phyloP scores from a whole-genome alignment of 2,888 invertebrate genomes.

The Epinotia bilunana region DNA sequence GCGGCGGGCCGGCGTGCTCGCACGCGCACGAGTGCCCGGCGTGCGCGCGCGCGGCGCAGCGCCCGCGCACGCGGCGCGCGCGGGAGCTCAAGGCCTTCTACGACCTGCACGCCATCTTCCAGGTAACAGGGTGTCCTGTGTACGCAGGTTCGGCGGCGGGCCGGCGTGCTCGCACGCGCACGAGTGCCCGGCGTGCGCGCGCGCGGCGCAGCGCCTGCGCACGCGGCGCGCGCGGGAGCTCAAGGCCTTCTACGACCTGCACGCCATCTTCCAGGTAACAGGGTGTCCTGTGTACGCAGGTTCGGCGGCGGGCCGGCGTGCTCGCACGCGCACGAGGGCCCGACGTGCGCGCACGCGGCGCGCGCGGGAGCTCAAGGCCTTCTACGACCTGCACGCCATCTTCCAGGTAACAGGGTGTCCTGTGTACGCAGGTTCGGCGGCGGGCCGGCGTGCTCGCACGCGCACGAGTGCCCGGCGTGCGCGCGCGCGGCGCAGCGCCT shows the following conservation, averaged over 20 bases:
- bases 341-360: constrained; percentile 88
- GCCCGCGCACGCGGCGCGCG: constrained; percentile 88
- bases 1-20: constrained; percentile 94
- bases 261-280: no score
- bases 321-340: constrained; percentile 91
- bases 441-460: constrained; percentile 92
- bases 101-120: constrained; percentile 87
- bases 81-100: constrained; percentile 89
- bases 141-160: constrained; percentile 93
- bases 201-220: constrained; percentile 87
- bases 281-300: constrained; percentile 80
- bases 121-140: no score
- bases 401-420: no score
- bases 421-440: constrained; percentile 90
- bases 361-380: constrained; percentile 88
- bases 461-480: constrained; percentile 91
- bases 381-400: constrained; percentile 88
- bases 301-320: constrained; percentile 96
- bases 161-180: constrained; percentile 92
- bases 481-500: constrained; percentile 88
- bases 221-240: constrained; percentile 88
- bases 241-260: constrained; percentile 89
- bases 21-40: constrained; percentile 90
- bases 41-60: constrained; percentile 89
- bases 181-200: constrained; percentile 90